Base-by-base conservation (phyloP, 1,140 invertebrate species). In the Drosophila ficusphila region DNA sequence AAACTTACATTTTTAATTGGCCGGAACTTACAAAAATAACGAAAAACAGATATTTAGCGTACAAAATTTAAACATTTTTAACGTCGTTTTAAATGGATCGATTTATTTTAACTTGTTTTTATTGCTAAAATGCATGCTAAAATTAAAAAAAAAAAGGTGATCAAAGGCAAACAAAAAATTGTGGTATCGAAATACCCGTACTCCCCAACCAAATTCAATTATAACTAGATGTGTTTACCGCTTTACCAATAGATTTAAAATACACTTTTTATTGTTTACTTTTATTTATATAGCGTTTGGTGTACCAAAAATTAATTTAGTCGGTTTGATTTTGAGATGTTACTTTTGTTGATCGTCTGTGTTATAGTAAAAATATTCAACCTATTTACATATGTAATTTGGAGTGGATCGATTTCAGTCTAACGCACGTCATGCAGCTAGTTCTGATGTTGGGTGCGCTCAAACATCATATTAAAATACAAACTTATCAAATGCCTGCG, bases 401-500 rank as follows among this genome's bases (percentile, higher is more conserved):
- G 52, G 46, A 46, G 19, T 62, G 34, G 46, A 61, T 56, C 36
- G 47, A 44, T 51, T 52, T 65, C 57, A 83, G 79, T 83, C 79
- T 86, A 71, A 76, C 79, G 60, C 79, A 86, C 58, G 85, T 85
- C 72, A 53, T 44, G 57, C 53, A 53, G 18, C 42, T 38, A 53
- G 52, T 29, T 65, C 49, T 36, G 48, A 61, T 76, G 60, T 34
- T 56, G 46, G 46, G 39, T 71, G 57, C 38, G 67, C 27, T 61
- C 33, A 47, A 51, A 52, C 69, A 72, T 52, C 33, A 58, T 64
- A 69, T 64, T 76, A 86, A 83, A 79, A 86, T 83, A 86, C 76
- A 83, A 76, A 60, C 60, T 83, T 83, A 79, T 79, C 58, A 83
- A 83, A 83, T 83, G 78, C 78, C 48, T 76, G 49, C 56, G 21